Conservation (phyloP, 2,888 invertebrate genomes). For the Platycnemis pennipes region DNA sequence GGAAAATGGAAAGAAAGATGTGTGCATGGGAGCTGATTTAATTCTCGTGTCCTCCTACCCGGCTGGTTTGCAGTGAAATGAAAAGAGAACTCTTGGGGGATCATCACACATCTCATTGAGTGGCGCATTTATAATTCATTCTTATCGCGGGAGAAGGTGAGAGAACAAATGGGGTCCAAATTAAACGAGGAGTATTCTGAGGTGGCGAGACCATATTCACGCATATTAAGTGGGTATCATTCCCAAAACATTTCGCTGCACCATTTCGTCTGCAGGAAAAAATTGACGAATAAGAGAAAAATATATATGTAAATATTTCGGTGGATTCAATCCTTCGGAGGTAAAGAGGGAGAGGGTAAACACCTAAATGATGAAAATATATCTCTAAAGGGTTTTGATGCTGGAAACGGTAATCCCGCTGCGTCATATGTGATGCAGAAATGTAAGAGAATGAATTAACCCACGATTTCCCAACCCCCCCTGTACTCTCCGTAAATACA, state of each 20-base stretch:
- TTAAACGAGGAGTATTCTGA: not conserved
- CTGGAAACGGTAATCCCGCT: not conserved
- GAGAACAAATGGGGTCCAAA: constrained; percentile 17
- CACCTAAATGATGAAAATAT: not conserved
- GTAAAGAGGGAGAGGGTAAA: not conserved
- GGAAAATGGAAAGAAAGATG: not conserved
- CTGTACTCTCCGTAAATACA: not conserved
- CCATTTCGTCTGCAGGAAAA: not conserved
- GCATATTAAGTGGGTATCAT: not conserved
- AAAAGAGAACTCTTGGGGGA: not conserved
- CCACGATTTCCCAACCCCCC: not conserved
- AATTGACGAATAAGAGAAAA: not conserved
- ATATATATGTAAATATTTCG: not conserved
- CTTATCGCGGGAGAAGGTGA: not conserved
- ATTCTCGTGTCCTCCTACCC: not conserved
- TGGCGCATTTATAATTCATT: not conserved
- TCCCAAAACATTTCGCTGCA: not conserved
- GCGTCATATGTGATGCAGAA: not conserved
- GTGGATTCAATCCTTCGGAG: not conserved
- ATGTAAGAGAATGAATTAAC: not conserved
- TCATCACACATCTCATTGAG: not conserved
- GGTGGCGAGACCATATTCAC: not conserved
- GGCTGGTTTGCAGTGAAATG: constrained; percentile 3
- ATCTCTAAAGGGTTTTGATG: not conserved
- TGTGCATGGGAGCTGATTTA: too few relatives aligned